Conservation (phyloP, 64 coral and sea anemone genomes). For the Montipora sp. region DNA sequence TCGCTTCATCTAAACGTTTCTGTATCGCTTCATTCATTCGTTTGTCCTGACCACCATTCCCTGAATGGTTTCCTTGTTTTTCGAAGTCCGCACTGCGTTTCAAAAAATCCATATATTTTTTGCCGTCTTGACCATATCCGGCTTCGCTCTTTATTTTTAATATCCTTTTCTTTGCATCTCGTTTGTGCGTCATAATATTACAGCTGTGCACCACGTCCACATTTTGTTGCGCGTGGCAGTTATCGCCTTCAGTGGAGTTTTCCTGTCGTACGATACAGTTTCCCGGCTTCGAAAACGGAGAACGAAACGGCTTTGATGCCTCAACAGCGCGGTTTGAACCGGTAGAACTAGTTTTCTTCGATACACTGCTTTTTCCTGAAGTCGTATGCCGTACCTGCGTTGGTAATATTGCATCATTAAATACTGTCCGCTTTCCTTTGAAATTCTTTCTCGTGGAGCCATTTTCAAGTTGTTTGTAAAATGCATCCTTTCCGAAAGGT, state of each 20-base stretch:
- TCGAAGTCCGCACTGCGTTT: background rate
- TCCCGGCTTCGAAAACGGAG: slow-evolving; percentile 7
- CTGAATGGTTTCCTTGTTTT: background rate
- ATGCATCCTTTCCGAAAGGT: background rate
- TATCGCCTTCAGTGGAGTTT: background rate
- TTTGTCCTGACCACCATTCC: background rate
- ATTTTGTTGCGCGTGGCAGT: background rate
- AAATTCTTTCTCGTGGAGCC: background rate
- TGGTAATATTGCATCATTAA: background rate
- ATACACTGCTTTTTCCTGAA: background rate
- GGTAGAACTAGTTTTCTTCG: background rate
- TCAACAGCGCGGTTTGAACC: background rate
- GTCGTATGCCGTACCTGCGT: background rate
- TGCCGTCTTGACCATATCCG: background rate
- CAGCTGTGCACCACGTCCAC: slow-evolving; percentile 7
- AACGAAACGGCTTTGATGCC: slow-evolving; percentile 8
- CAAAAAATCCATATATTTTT: slow-evolving; percentile 29
- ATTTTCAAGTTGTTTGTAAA: background rate
- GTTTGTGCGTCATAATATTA: slow-evolving; percentile 17
- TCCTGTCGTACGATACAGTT: background rate
- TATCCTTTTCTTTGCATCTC: background rate
- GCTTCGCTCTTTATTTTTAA: background rate
- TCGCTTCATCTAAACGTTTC: background rate
- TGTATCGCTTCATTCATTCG: background rate
- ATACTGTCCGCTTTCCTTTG: background rate